Conservation (phyloP, 2,113 vertebrate species). For the Leucopternis melanops region DNA sequence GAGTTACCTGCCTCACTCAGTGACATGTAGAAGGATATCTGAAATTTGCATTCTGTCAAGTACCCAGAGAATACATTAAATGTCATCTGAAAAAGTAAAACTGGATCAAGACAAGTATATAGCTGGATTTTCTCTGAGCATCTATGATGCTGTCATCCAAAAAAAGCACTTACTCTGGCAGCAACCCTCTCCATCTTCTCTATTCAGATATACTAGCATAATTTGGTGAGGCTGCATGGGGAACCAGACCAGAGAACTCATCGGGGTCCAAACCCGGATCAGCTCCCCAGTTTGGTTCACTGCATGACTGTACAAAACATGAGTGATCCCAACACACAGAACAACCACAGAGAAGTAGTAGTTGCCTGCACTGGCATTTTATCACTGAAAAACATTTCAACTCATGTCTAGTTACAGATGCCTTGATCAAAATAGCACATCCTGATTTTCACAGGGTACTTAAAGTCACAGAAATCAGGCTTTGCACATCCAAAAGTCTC, state of each 20-base stretch:
- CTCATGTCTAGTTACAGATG: not conserved
- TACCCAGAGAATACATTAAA: not conserved
- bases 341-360: not conserved
- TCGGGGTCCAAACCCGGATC: not conserved
- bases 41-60: not conserved
- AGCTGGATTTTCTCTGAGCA: not conserved
- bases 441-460: not conserved
- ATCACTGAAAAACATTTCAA: not conserved
- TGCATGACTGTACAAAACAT: not conserved
- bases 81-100: not conserved
- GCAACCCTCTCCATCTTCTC: not conserved
- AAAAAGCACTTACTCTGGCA: not conserved
- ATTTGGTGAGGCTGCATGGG: not conserved
- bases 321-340: not conserved
- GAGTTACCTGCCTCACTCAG: not conserved
- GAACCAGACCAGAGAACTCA: not conserved
- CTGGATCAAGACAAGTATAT: not conserved
- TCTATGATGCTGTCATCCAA: not conserved
- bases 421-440: not conserved
- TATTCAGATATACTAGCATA: not conserved
- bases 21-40: accelerated
- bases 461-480: not conserved
- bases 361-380: not conserved
- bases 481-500: not conserved
- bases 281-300: not conserved